Evolutionary conservation across 2,113 vertebrate species (phyloP), one percentile per base, ranked within the genome.

Genomic region (Numida meleagris): DNA sequence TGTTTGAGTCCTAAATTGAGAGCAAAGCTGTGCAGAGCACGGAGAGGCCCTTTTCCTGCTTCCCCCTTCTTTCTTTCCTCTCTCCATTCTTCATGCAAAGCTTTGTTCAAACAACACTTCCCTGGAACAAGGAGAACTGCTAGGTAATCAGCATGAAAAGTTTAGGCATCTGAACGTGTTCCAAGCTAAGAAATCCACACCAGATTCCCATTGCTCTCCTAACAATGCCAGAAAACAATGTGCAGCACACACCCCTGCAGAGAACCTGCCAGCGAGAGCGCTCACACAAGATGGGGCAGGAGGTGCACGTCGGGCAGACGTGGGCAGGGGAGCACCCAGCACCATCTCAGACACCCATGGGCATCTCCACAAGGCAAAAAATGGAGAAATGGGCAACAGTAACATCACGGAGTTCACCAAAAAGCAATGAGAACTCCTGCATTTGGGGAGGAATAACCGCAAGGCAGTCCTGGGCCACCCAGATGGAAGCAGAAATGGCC

Each of bases 41-140:
- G 0, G 21, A 48, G 70, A 82, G 62, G 87, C 38, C 74, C 34
- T 94, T 91, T 93, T 94, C 92, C 90, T 93, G 90, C 18, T 45
- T 53, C 74, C 3, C 23, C 55, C 19, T 80, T 33, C 19, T 73
- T 93, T 88, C 79, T 96, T 94, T 90, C 92, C 92, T 88, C 58
- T 72, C n/a, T 51, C 84, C 73, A 95, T 95, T 95, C 91, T 96
- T 94, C 10, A 3, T 20, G 53, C 81, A 57, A 87, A 92, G 74
- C 83, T 82, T 62, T 17, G 82, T 72, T 94, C 31, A 1, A 65
- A 57, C 13, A 90, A 63, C 67, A 91, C 70, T 94, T 89, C 78
- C 82, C 45, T 43, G 82, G 74, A 68, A 93, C 71, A 46, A 63
- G 89, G 70, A 74, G 70, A 73, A 38, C 51, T 48, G 68, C 43